Conservation (phyloP, 2,797 vertebrate genomes). For the Capromys pilorides region DNA sequence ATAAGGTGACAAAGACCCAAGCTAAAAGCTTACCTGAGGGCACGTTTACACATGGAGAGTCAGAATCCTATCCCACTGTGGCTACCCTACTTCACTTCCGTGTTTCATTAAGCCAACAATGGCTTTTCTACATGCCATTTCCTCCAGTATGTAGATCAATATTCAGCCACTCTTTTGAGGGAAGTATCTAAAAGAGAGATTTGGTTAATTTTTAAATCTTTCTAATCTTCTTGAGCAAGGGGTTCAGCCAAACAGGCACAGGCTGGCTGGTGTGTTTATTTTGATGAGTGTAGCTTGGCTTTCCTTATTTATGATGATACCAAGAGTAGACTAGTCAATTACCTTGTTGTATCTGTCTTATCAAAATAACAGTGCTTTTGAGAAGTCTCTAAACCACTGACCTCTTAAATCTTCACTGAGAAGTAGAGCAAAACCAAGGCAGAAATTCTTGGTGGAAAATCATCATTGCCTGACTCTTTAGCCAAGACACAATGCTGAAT, state of each 20-base stretch:
- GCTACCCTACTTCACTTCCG: neutral
- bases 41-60: slow-evolving; percentile 33
- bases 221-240: slow-evolving; percentile 62
- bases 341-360: slow-evolving; percentile 63
- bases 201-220: slow-evolving; percentile 67
- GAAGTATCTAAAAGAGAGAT: slow-evolving; percentile 47
- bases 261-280: slow-evolving; percentile 74
- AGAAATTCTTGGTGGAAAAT: slow-evolving; percentile 41
- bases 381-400: slow-evolving; percentile 69
- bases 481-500: neutral
- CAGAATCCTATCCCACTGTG: slow-evolving; percentile 7
- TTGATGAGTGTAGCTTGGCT: slow-evolving; percentile 78
- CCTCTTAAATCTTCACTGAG: slow-evolving; percentile 78
- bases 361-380: slow-evolving; percentile 78
- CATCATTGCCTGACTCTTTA: neutral
- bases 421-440: slow-evolving; percentile 40
- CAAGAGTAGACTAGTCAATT: slow-evolving; percentile 76
- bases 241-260: slow-evolving; percentile 48
- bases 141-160: slow-evolving; percentile 53
- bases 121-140: slow-evolving; percentile 32
- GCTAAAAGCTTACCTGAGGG: slow-evolving; percentile 1
- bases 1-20: slow-evolving; percentile 35
- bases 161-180: slow-evolving; percentile 54
- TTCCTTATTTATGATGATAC: slow-evolving; percentile 82
- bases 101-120: slow-evolving; percentile 20